Conservation (phyloP, 1,140 invertebrate species). For the Olivierus martensii region DNA sequence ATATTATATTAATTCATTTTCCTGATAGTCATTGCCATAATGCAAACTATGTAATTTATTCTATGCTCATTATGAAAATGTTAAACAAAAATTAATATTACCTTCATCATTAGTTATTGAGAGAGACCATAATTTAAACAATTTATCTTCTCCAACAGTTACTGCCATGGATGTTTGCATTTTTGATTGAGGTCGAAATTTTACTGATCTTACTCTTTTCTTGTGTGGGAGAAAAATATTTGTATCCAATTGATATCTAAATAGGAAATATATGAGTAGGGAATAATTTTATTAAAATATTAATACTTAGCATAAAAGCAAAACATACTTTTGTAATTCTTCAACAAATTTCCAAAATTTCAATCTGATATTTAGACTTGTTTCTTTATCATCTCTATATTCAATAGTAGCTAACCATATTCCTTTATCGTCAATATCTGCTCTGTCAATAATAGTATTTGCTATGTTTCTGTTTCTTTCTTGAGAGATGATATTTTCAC, state of each 20-base stretch:
- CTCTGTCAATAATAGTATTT: constrained; percentile 51
- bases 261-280: constrained; percentile 25
- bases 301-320: constrained; percentile 2
- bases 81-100: neutral
- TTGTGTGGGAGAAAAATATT: constrained; percentile 57
- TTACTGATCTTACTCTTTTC: constrained; percentile 40
- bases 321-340: constrained; percentile 44
- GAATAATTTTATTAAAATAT: constrained; percentile 12
- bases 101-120: constrained; percentile 30
- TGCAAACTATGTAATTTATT: no score
- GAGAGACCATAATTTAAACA: constrained; percentile 58
- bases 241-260: constrained; percentile 55
- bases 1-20: no score
- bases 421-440: constrained; percentile 48
- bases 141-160: constrained; percentile 49
- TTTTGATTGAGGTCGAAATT: constrained; percentile 41
- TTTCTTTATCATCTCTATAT: constrained; percentile 41
- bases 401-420: constrained; percentile 68
- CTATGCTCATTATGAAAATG: no score
- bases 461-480: constrained; percentile 42
- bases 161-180: constrained; percentile 34
- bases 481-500: constrained; percentile 52
- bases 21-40: no score
- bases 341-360: constrained; percentile 63
- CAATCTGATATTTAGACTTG: constrained; percentile 46